Percentiles rank a stretch among this genome's conserved stretches.
phyloP scores from a whole-genome alignment of 2,888 invertebrate species.

The Desoria tigrina region DNA sequence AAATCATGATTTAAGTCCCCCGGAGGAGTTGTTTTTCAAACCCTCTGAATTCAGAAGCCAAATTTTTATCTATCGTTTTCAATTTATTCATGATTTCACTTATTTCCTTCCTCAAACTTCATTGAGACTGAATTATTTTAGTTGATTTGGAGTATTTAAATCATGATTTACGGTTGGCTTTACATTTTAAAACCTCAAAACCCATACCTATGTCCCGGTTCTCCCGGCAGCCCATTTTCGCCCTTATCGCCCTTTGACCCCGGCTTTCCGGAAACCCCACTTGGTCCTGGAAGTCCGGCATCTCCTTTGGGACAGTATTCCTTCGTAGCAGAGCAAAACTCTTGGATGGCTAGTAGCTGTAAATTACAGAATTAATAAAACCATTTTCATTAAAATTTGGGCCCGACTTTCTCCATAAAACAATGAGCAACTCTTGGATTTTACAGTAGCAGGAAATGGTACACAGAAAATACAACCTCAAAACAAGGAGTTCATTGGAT shows the following conservation, averaged over 20 bases:
- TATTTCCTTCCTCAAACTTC: too few species aligned
- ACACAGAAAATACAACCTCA: too few species aligned
- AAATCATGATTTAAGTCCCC: too few species aligned
- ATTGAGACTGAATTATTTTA: background rate
- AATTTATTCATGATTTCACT: too few species aligned
- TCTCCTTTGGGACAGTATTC: conserved; percentile 76
- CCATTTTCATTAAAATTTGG: too few species aligned
- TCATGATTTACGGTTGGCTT: background rate
- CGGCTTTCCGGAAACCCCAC: conserved; percentile 59
- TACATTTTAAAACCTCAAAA: background rate
- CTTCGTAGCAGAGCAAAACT: conserved; percentile 78
- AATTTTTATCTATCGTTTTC: too few species aligned
- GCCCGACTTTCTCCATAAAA: too few species aligned
- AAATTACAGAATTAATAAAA: conserved; percentile 54
- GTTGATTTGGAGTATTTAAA: background rate
- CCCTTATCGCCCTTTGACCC: conserved; percentile 56
- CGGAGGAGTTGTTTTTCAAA: too few species aligned
- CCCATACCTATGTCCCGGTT: conserved; percentile 42
- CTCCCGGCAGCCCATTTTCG: conserved; percentile 56
- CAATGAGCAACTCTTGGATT: too few species aligned
- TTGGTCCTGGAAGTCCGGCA: conserved; percentile 65
- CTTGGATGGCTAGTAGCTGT: conserved; percentile 79
- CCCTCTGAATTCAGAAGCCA: too few species aligned
- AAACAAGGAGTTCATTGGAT: too few species aligned
- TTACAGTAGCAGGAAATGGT: too few species aligned